Conservation (phyloP, 2,888 invertebrate species). For the Tolmerus cingulatus region DNA sequence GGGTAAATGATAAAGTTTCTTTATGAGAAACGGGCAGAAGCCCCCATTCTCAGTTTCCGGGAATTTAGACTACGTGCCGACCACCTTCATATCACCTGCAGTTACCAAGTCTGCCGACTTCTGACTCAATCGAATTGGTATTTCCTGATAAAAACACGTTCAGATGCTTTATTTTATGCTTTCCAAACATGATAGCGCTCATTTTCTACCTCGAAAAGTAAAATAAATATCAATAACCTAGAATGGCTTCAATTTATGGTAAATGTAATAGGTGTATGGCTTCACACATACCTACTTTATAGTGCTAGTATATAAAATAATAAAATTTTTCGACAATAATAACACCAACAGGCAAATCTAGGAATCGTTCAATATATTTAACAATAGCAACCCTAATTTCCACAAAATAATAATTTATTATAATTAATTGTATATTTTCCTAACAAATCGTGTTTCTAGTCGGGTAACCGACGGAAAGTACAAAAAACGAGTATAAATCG, state of each 20-base stretch:
- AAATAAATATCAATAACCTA: not conserved
- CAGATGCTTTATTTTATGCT: not conserved
- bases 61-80: not conserved
- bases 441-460: not conserved
- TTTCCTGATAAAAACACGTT: not conserved
- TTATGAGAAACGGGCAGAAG: not conserved
- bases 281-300: not conserved
- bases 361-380: not conserved
- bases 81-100: not conserved
- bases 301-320: no score
- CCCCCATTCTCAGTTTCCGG: not conserved
- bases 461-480: not conserved
- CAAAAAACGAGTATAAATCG: not conserved
- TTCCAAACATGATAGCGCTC: not conserved
- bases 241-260: not conserved
- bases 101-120: not conserved
- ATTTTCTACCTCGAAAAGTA: not conserved
- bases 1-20: not conserved
- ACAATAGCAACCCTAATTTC: not conserved
- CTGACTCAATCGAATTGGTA: not conserved
- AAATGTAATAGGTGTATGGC: not conserved
- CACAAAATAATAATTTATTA: not conserved
- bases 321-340: not conserved
- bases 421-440: not conserved
- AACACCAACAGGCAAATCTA: not conserved